Percentiles rank a stretch among this genome's conserved stretches.
Conservation (phyloP, 2,113 vertebrate genomes). For the Bucco capensis region DNA sequence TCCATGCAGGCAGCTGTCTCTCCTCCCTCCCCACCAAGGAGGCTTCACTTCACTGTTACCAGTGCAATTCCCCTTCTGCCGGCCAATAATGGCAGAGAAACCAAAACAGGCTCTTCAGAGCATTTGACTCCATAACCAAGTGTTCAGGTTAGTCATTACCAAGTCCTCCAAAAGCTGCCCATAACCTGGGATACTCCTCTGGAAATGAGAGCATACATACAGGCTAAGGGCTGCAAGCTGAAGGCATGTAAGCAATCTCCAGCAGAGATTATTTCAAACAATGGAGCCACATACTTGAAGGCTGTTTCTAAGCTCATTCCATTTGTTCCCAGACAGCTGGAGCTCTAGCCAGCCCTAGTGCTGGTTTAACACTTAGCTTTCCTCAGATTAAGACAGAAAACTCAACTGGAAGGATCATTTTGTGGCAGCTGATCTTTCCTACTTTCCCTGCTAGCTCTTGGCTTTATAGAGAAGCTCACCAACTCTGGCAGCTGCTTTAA, state of each 20-base stretch:
- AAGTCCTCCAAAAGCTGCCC: not conserved
- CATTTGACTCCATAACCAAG: not conserved
- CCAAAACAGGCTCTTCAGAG: not conserved
- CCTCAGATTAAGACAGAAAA: not conserved
- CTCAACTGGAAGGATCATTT: not conserved
- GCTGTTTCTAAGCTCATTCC: not conserved
- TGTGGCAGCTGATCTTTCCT: not conserved
- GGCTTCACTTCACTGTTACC: not conserved
- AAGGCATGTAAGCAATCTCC: not conserved
- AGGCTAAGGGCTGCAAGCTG: not conserved
- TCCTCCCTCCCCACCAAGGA: not conserved
- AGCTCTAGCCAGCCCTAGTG: not conserved
- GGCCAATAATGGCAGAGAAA: not conserved
- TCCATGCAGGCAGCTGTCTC: fast-evolving
- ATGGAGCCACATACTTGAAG: not conserved
- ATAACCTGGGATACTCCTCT: not conserved
- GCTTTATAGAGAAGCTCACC: not conserved
- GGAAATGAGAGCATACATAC: fast-evolving
- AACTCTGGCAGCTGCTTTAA: not conserved
- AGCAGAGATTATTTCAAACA: not conserved
- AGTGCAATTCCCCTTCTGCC: not conserved
- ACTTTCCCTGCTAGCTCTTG: not conserved
- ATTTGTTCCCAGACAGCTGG: slow-evolving; percentile 43
- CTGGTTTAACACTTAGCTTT: not conserved
- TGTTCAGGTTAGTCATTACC: not conserved